phyloP scores from a whole-genome alignment of 2,888 invertebrate species.

The Hermaeophaga mercurialis region DNA sequence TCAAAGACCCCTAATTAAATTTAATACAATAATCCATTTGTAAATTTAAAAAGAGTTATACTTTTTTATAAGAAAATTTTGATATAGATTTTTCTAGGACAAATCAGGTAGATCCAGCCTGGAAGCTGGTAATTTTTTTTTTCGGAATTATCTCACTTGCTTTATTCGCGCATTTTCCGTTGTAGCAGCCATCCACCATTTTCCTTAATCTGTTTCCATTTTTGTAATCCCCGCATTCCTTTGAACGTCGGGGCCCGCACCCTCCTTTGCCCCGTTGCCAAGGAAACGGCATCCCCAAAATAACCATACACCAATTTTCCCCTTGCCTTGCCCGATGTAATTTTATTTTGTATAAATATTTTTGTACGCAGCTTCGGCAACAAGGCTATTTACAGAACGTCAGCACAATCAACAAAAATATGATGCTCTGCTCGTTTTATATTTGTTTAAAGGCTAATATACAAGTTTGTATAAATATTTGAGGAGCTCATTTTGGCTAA shows the following conservation, averaged over 20 bases:
- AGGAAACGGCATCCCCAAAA: slow-evolving; percentile 44
- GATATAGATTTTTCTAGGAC: slow-evolving; percentile 4
- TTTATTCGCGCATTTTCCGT: slow-evolving; percentile 24
- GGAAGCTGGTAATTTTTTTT: slow-evolving; percentile 19
- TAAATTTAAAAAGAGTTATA: too few species aligned
- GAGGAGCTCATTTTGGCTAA: neutral
- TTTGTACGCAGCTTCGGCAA: slow-evolving; percentile 31
- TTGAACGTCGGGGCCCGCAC: slow-evolving; percentile 43
- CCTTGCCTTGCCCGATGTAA: slow-evolving; percentile 43
- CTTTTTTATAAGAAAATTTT: too few species aligned
- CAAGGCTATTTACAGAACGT: slow-evolving; percentile 17
- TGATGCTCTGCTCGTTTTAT: neutral
- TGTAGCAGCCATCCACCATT: slow-evolving; percentile 49
- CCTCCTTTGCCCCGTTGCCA: slow-evolving; percentile 39
- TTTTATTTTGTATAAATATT: slow-evolving; percentile 46
- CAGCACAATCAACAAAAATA: slow-evolving; percentile 11
- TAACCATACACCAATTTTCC: slow-evolving; percentile 44
- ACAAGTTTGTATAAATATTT: slow-evolving; percentile 3
- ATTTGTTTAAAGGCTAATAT: neutral
- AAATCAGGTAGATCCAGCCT: slow-evolving; percentile 10
- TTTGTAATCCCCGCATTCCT: slow-evolving; percentile 56
- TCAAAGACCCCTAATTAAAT: too few species aligned
- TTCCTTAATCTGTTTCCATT: slow-evolving; percentile 57
- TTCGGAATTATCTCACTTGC: slow-evolving; percentile 25
- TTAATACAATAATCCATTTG: too few species aligned